These are phyloP conservation scores for Cremastinae sp. DNA, from an alignment of 2,888 invertebrate species.

Conservation along the genomic window DNA sequence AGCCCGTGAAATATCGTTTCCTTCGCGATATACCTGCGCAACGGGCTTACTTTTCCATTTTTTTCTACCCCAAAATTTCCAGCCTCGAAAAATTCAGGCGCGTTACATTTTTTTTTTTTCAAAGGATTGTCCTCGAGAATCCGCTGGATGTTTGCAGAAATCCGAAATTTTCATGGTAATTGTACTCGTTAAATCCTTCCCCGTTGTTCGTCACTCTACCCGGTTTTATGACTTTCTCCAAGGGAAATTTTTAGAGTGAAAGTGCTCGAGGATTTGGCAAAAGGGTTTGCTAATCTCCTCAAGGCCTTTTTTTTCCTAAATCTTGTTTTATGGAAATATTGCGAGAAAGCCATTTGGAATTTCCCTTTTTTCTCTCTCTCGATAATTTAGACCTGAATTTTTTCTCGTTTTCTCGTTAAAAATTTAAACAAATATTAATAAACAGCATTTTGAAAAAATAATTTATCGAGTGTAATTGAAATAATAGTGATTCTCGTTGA, in stretches of 20 bases:
- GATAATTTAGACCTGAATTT: too few species aligned
- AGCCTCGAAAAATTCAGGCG: constrained; percentile 3
- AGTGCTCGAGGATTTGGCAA: constrained; percentile 31
- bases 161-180: too few species aligned
- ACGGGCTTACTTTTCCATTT: constrained; percentile 16
- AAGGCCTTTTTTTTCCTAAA: too few species aligned
- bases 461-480: too few species aligned
- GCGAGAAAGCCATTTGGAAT: too few species aligned
- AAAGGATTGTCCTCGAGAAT: constrained; percentile 8
- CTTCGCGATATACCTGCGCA: constrained; percentile 24
- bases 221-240: constrained; percentile 22
- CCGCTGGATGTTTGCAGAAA: constrained; percentile 23
- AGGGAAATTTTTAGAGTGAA: neutral
- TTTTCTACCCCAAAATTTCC: neutral
- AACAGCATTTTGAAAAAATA: too few species aligned
- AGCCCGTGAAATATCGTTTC: constrained; percentile 8
- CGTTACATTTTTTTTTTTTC: constrained; percentile 15
- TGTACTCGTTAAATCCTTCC: constrained; percentile 2
- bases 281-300: constrained; percentile 35
- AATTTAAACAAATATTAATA: too few species aligned
- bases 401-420: too few species aligned
- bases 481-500: too few species aligned
- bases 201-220: neutral
- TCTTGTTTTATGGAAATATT: too few species aligned
- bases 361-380: too few species aligned